A percentile compares a stretch with the other conserved stretches of the same genome.
Evolutionary conservation across 2,113 vertebrate species (phyloP).

Genomic region (Salvator merianae): DNA sequence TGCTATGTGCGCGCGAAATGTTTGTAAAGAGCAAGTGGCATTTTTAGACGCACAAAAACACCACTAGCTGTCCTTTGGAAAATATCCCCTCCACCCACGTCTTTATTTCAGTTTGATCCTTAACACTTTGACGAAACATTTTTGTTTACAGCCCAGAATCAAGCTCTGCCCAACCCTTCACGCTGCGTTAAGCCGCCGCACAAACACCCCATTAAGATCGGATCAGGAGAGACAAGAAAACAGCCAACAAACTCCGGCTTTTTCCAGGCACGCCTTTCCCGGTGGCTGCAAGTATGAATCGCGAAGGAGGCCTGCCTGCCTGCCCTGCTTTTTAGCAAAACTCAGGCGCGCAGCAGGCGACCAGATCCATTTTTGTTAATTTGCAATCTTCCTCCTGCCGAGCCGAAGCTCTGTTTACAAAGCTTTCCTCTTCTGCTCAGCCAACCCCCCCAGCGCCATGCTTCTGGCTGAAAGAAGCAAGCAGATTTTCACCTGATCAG

Average conservation of each 20-base stretch:
- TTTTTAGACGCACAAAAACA: neutral
- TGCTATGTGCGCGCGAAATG: neutral
- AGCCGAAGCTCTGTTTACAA: neutral
- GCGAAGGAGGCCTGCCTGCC: too few relatives aligned
- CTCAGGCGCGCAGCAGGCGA: too few relatives aligned
- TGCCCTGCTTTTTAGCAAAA: too few relatives aligned
- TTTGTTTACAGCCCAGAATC: neutral
- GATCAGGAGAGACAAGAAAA: neutral
- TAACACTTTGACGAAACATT: neutral
- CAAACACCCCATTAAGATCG: neutral
- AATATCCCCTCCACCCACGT: neutral
- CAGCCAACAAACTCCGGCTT: neutral
- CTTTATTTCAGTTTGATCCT: too few relatives aligned
- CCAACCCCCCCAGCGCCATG: neutral
- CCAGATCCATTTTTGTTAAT: too few relatives aligned
- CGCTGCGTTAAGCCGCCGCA: neutral
- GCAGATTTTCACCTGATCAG: conserved; percentile 58
- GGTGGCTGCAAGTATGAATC: too few relatives aligned
- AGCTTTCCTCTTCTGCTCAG: neutral
- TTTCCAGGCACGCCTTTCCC: neutral
- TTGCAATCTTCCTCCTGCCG: neutral
- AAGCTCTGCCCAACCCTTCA: neutral
- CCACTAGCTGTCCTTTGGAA: too few relatives aligned
- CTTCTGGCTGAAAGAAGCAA: neutral
- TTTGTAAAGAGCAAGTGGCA: neutral